Percentiles rank a stretch among this genome's conserved stretches.
phyloP scores from a whole-genome alignment of 2,113 vertebrate species.

The Hystrix brachyura region DNA sequence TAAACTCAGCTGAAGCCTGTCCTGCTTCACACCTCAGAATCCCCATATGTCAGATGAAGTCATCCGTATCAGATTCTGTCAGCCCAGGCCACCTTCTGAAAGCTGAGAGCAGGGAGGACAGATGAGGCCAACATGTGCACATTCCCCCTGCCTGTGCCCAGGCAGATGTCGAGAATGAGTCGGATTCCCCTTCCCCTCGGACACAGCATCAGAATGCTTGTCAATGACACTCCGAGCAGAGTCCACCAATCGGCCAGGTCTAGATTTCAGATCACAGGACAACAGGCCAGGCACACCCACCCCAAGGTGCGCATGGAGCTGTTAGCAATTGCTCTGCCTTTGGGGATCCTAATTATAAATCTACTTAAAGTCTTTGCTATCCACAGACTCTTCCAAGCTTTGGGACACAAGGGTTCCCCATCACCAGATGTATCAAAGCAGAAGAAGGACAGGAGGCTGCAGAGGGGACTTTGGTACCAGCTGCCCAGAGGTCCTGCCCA shows the following conservation, averaged over 20 bases:
- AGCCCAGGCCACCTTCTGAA: not conserved
- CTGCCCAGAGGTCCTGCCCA: not conserved
- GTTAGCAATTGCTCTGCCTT: not conserved
- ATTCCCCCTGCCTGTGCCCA: no score
- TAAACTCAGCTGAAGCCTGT: not conserved
- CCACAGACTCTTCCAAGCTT: not conserved
- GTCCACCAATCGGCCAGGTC: not conserved
- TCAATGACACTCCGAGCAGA: not conserved
- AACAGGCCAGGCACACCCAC: not conserved
- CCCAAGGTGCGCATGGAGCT: not conserved
- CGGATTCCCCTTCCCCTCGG: fast-evolving
- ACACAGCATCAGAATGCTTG: not conserved
- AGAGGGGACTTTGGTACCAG: not conserved
- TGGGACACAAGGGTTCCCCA: not conserved
- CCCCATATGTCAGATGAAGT: not conserved
- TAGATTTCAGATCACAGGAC: not conserved
- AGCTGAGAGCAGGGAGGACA: not conserved
- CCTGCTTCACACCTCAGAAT: not conserved
- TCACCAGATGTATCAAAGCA: not conserved
- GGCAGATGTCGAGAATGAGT: not conserved
- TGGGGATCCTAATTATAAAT: not conserved
- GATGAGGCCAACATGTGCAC: not conserved
- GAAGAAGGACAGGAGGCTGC: not conserved
- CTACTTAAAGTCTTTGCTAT: not conserved
- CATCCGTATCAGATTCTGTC: not conserved